These are phyloP conservation scores for Sapajus apella DNA, from an alignment of 2,113 vertebrate genomes.

Conservation along the genomic window DNA sequence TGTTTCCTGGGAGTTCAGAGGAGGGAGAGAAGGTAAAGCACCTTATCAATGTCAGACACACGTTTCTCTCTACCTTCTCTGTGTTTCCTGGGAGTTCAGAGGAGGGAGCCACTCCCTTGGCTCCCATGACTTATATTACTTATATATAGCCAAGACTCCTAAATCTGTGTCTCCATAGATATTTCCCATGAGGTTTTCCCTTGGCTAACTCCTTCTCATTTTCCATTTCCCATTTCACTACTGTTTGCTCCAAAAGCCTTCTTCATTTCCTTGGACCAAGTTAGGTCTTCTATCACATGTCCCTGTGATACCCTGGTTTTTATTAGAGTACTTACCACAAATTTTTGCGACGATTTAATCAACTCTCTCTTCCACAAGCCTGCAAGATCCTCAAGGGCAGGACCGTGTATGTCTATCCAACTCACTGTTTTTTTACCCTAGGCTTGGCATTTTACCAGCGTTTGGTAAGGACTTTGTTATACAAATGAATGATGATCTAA, in stretches of 20 bases:
- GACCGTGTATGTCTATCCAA: neutral
- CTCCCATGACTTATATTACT: neutral
- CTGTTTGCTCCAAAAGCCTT: neutral
- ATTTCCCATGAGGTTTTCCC: neutral
- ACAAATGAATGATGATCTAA: neutral
- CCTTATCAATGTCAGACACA: neutral
- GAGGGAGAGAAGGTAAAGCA: neutral
- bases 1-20: slow-evolving; percentile 24
- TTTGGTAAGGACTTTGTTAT: neutral
- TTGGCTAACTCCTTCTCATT: neutral
- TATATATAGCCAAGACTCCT: neutral
- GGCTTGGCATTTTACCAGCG: neutral
- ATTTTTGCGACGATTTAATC: neutral
- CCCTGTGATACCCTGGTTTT: neutral
- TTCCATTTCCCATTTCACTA: neutral
- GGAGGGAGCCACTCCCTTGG: neutral
- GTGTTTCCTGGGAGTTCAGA: too few relatives aligned
- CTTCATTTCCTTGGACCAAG: neutral
- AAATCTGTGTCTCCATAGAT: neutral
- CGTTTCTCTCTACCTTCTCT: neutral
- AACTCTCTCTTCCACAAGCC: neutral
- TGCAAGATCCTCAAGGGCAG: neutral
- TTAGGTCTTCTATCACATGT: neutral
- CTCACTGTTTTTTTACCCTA: neutral
- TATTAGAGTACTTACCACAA: neutral